These are phyloP conservation scores for Setipinna tenuifilis DNA, from an alignment of 2,797 vertebrate species.

Conservation along the genomic window DNA sequence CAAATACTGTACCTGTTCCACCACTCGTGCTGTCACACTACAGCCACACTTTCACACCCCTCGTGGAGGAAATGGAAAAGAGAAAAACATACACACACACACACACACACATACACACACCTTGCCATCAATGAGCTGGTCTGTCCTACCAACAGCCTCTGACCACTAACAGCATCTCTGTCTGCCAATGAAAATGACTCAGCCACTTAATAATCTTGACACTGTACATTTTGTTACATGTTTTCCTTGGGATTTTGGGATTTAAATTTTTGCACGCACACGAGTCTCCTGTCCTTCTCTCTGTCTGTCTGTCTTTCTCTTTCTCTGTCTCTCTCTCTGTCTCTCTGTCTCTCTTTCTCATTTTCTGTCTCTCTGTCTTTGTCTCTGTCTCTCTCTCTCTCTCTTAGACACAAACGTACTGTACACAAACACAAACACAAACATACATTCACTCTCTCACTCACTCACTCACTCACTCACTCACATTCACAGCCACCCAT, in stretches of 20 bases:
- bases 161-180: background rate
- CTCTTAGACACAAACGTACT: background rate
- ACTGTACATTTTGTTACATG: background rate
- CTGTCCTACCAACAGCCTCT: background rate
- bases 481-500: background rate
- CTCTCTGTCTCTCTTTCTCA: too few species aligned
- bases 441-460: background rate
- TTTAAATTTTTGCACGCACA: background rate
- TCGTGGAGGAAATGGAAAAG: background rate
- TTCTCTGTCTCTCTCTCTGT: too few species aligned
- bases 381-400: background rate
- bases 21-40: background rate
- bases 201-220: background rate
- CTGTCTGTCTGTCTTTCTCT: background rate
- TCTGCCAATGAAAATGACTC: background rate
- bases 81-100: background rate
- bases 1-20: background rate
- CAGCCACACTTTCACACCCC: background rate
- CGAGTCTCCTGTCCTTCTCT: background rate
- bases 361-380: too few species aligned
- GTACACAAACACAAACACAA: background rate
- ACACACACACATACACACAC: constrained; percentile 9
- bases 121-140: background rate
- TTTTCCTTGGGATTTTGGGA: background rate
- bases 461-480: background rate